A percentile compares a stretch with the other conserved stretches of the same genome.
These are phyloP conservation scores for Myiozetetes cayanensis DNA, from an alignment of 2,113 vertebrate genomes.

Conservation along the genomic window DNA sequence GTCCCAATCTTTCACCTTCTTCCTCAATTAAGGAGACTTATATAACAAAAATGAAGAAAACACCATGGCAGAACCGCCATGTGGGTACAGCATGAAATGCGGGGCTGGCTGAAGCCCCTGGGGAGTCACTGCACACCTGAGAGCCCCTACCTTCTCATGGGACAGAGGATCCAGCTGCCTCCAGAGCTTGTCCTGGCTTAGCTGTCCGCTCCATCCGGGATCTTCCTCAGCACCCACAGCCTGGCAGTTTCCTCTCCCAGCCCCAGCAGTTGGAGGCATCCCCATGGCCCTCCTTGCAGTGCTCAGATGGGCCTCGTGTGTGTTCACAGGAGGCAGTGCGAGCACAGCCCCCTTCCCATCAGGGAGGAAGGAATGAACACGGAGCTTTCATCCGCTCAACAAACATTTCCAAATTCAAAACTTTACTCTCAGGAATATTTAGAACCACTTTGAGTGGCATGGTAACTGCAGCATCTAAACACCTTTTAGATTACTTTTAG, in stretches of 20 bases:
- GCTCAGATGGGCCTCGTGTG: fast-evolving
- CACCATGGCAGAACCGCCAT: background rate
- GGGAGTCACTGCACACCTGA: background rate
- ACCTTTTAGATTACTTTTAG: background rate
- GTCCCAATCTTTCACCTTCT: background rate
- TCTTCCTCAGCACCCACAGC: background rate
- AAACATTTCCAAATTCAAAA: background rate
- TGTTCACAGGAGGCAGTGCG: background rate
- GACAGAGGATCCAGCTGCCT: background rate
- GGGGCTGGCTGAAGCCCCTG: background rate
- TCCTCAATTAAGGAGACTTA: background rate
- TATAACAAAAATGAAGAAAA: background rate
- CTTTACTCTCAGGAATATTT: constrained; percentile 12
- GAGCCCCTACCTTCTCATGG: background rate
- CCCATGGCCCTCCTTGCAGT: fast-evolving
- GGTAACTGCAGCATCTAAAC: background rate
- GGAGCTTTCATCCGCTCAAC: background rate
- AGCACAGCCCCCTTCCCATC: fast-evolving
- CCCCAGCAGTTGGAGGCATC: fast-evolving
- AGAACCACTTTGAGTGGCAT: background rate
- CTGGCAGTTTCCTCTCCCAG: background rate
- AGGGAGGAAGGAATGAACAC: background rate
- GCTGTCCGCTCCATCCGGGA: fast-evolving
- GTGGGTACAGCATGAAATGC: background rate
- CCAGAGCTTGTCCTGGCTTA: background rate